Evolutionary conservation across 30 jellyfish, hydroid and myxozoan species (phyloP), one percentile per base, ranked within the genome.

Genomic region (Aurelia coerulea): DNA sequence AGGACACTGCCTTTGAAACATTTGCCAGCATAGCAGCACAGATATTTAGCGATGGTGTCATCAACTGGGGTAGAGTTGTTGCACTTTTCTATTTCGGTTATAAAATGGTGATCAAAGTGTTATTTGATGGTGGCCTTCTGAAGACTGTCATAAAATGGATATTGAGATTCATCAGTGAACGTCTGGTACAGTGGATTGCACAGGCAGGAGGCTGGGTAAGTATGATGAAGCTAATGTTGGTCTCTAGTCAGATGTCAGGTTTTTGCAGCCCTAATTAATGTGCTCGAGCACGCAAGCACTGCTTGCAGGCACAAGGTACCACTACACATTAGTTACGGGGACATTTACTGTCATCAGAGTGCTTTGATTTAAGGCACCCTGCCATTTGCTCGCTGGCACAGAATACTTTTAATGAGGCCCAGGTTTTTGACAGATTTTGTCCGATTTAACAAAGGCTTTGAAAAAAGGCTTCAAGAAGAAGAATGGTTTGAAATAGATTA

Each of bases 121-220:
- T 94, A 8, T 74, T 66, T 71, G 93, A 85, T 50, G 80, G 90
- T 7, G 73, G 76, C 2, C 64, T 94, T 2, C 52, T 94, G 6
- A 79, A 88, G 76, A 88, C 88, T 8, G 77, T 94, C 5, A 84
- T 88, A 18, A 89, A 77, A 83, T 88, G 99, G 97, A 91, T 94
- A 33, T 37, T 72, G 69, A 60, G 76, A 62, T 94, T 67, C 83
- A 89, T 94, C 17, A 41, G 92, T 7, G 97, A 89, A n/a, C 62
- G 80, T 72, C 72, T 94, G 9, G 99, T 85, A 1, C n/a, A 64
- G 49, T 94, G 99, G 99, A 94, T 94, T 62, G 85, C 88, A 16
- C 79, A 73, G 11, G 76, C 90, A 51, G 99, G 99, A 1, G 99
- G 99, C 54, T 94, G 99, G 99, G 99, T 94, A 77, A 79, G 97